These are phyloP conservation scores for Zaprionus bogoriensis DNA, from an alignment of 2,888 invertebrate genomes.

Conservation along the genomic window DNA sequence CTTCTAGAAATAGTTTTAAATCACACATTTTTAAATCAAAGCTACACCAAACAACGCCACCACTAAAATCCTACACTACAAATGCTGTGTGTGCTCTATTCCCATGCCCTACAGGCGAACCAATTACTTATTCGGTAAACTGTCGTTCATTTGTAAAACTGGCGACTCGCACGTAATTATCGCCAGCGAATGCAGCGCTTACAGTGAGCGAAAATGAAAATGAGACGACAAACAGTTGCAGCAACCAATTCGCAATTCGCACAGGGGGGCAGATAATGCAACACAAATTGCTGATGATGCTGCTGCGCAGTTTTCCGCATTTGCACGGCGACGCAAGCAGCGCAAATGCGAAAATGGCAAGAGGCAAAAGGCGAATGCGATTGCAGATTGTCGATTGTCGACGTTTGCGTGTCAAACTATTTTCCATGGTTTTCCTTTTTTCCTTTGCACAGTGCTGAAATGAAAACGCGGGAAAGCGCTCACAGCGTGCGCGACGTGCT, in stretches of 20 bases:
- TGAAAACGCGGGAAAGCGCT: neutral
- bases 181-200: neutral
- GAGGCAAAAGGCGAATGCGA: conserved; percentile 31
- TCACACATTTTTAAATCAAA: too few species aligned
- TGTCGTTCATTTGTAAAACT: neutral
- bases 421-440: conserved; percentile 25
- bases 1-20: too few species aligned
- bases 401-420: conserved; percentile 23
- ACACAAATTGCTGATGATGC: conserved; percentile 17
- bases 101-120: neutral
- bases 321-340: conserved; percentile 36
- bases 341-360: conserved; percentile 42
- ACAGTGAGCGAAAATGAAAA: neutral
- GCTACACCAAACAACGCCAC: too few species aligned
- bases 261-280: conserved; percentile 43
- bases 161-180: conserved; percentile 12
- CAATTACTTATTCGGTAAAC: neutral
- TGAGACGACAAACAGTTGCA: conserved; percentile 3
- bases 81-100: neutral
- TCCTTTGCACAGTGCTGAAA: neutral
- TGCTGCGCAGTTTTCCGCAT: conserved; percentile 15
- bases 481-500: conserved; percentile 3
- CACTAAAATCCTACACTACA: too few species aligned
- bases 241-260: conserved; percentile 23
- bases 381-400: conserved; percentile 33